Evolutionary conservation across 2,113 vertebrate genomes (phyloP).

Genomic region (Gallinago media): DNA sequence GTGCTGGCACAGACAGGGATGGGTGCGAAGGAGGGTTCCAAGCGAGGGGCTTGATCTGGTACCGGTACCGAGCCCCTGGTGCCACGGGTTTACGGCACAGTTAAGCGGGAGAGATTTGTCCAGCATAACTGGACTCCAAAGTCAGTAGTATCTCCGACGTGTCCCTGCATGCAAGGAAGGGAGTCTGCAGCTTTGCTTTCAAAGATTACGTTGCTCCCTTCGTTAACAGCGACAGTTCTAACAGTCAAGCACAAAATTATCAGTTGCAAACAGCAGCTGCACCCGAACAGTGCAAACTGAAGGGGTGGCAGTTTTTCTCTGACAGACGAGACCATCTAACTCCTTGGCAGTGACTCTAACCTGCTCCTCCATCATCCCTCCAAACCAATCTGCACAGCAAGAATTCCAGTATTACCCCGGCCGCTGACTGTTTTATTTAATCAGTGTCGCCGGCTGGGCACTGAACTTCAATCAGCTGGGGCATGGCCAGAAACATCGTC

Average conservation of each 20-base stretch:
- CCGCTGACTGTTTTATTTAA: not conserved
- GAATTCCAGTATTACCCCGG: accelerated
- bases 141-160: not conserved
- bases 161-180: accelerated
- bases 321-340: not conserved
- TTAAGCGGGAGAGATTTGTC: not conserved
- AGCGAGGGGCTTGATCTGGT: accelerated
- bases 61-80: not conserved
- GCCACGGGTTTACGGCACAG: not conserved
- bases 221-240: not conserved
- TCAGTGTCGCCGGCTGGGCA: not conserved
- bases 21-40: not conserved
- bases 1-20: not conserved
- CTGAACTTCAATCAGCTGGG: not conserved
- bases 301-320: not conserved
- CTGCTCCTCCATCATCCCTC: not conserved
- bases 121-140: not conserved
- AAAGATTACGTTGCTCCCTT: accelerated
- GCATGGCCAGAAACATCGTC: not conserved
- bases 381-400: not conserved
- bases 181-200: not conserved
- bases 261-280: not conserved
- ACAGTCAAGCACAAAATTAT: accelerated
- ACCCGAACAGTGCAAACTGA: not conserved
- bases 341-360: not conserved